These are phyloP conservation scores for Aspidapion aeneum DNA, from an alignment of 2,888 invertebrate genomes.

Conservation along the genomic window DNA sequence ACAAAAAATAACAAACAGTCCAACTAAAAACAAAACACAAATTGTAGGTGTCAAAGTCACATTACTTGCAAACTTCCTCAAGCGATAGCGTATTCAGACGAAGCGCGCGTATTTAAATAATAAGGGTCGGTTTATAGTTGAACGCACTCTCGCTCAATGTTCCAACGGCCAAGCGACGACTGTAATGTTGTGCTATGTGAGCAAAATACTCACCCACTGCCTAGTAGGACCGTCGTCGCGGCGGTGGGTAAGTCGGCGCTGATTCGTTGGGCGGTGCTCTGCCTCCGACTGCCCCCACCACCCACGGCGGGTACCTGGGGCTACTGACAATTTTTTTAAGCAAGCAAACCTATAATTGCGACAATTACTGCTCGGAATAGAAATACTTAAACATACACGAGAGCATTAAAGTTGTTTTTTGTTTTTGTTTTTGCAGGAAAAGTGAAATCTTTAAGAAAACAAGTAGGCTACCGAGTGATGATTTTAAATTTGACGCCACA, in stretches of 20 bases:
- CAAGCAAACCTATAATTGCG: background rate
- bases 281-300: slow-evolving; percentile 40
- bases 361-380: too few species aligned
- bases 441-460: too few species aligned
- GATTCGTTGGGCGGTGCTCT: slow-evolving; percentile 44
- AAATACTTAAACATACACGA: too few species aligned
- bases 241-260: slow-evolving; percentile 29
- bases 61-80: background rate
- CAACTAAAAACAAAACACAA: too few species aligned
- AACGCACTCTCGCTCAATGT: background rate
- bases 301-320: background rate
- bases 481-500: too few species aligned
- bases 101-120: background rate
- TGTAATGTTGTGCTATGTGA: slow-evolving; percentile 3
- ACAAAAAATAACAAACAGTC: background rate
- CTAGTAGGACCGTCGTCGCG: slow-evolving; percentile 19
- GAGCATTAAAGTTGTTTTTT: too few species aligned
- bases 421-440: too few species aligned
- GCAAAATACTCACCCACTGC: slow-evolving; percentile 18
- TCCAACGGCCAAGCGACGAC: slow-evolving; percentile 14
- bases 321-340: background rate
- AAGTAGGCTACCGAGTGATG: too few species aligned
- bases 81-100: background rate
- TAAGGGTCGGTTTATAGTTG: background rate
- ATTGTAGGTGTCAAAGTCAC: background rate